These are phyloP conservation scores for Corydoras maculifer DNA, from an alignment of 2,113 vertebrate species.

Conservation along the genomic window DNA sequence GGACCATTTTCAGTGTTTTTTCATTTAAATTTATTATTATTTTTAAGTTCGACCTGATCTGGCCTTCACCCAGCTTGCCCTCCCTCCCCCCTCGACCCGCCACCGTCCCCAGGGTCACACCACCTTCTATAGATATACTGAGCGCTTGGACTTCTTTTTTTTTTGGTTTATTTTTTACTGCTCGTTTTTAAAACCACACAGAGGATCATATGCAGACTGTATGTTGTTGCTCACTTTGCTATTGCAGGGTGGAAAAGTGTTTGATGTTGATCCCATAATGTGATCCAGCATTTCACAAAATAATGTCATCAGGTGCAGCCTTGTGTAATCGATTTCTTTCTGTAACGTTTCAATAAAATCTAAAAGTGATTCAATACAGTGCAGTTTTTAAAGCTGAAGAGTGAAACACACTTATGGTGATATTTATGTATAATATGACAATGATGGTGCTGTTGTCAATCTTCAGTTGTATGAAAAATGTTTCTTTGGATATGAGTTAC, in stretches of 20 bases:
- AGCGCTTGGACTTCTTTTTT: constrained; percentile 60
- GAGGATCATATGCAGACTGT: constrained; percentile 49
- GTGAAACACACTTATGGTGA: too few relatives aligned
- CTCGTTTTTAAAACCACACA: constrained; percentile 91
- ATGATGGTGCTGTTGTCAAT: too few relatives aligned
- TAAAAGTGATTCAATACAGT: constrained; percentile 11
- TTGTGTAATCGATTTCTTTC: constrained; percentile 22
- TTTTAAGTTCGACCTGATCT: constrained; percentile 10
- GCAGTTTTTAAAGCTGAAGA: not conserved
- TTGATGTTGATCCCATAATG: constrained; percentile 25
- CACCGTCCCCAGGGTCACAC: not conserved
- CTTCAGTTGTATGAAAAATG: too few relatives aligned
- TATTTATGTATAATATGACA: too few relatives aligned
- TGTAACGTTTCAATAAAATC: constrained; percentile 35
- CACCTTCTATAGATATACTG: constrained; percentile 51
- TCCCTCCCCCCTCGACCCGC: not conserved
- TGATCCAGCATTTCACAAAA: constrained; percentile 26
- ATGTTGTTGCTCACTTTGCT: constrained; percentile 26
- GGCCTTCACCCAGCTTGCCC: constrained; percentile 2
- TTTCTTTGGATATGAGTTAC: too few relatives aligned
- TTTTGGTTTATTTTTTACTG: constrained; percentile 71
- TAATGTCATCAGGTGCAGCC: constrained; percentile 12
- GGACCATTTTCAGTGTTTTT: constrained; percentile 57
- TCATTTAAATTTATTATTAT: constrained; percentile 34
- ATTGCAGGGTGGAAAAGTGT: not conserved